A percentile compares a stretch with the other conserved stretches of the same genome.
phyloP scores from a whole-genome alignment of 2,797 vertebrate species.

The Mormyrops attenuatus region DNA sequence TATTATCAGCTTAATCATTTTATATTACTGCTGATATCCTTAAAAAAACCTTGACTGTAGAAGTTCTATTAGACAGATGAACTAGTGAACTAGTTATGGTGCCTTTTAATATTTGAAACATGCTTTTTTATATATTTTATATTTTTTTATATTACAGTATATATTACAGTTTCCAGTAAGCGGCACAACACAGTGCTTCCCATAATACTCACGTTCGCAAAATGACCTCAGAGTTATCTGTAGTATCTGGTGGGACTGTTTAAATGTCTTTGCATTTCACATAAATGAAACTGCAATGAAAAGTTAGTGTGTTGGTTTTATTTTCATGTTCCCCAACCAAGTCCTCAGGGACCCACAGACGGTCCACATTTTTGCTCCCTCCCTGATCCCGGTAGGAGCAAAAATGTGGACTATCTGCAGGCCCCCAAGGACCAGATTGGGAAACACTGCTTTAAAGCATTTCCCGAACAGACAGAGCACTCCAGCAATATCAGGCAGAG shows the following conservation, averaged over 20 bases:
- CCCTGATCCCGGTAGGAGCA: not conserved
- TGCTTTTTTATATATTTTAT: too few species aligned
- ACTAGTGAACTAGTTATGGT: not conserved
- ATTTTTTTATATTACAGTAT: too few species aligned
- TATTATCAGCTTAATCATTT: not conserved
- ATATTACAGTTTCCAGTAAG: not conserved
- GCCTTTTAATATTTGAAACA: not conserved
- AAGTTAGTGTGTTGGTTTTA: not conserved
- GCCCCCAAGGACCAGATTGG: not conserved
- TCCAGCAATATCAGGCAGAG: not conserved
- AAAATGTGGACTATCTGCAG: not conserved
- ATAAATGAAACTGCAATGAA: not conserved
- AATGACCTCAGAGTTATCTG: not conserved
- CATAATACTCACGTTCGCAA: not conserved
- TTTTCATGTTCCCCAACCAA: not conserved
- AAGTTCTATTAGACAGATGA: not conserved
- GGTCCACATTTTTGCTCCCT: not conserved
- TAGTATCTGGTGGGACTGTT: not conserved
- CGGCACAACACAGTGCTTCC: not conserved
- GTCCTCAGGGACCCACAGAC: not conserved
- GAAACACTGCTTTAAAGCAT: constrained; percentile 1
- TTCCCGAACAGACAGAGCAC: not conserved
- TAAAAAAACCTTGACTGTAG: not conserved
- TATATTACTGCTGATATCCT: not conserved
- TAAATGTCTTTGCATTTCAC: not conserved